Evolutionary conservation across 2,797 vertebrate species (phyloP), one percentile per base, ranked within the genome.

Genomic region (Acipenser ruthenus): DNA sequence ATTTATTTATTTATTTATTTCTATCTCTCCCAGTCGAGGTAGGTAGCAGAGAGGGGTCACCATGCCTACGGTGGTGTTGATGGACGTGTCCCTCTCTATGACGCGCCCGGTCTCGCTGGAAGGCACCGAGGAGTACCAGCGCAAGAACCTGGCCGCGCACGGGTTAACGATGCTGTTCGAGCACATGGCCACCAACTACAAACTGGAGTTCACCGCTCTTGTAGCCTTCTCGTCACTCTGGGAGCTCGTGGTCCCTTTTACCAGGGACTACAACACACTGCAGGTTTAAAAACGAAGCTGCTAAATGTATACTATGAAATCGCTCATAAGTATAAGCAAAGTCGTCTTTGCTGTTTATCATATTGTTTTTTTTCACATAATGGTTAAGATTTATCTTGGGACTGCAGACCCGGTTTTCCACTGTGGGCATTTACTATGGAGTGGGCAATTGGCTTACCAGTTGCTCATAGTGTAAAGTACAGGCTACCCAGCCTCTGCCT

Each of bases 11-110:
- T 55, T 55, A 6, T 8, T 53, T 8, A 53, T 8, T 8, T 8
- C 53, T 1, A 12, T 53, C 52, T 55, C n/a, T 55, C 52, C n/a
- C n/a, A 9, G 9, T 55, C 23, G 1, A 0, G 62, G 8, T 12
- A 6, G 71, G 59, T 63, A 64, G 62, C 49, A 2, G n/a, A n/a
- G 49, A 65, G 56, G 0, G 55, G 63, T 49, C 84, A 73, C 71
- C 86, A 99, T 99, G 97, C 97, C 97, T 0, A 99, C 95, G 0
- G 95, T 98, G 82, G 92, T 99, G 65, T 82, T 98, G 65, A 89
- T 99, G 93, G 97, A 99, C 15, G 95, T 93, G 23, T 99, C 97
- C 0, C 91, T 99, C 77, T 99, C 97, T 82, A 99, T 99, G 97
- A 97, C 96, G 0, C 92, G 97, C 6, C 95, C 97, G 0, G 95